Conservation (phyloP, 2,888 invertebrate species). For the Harmothoe impar region DNA sequence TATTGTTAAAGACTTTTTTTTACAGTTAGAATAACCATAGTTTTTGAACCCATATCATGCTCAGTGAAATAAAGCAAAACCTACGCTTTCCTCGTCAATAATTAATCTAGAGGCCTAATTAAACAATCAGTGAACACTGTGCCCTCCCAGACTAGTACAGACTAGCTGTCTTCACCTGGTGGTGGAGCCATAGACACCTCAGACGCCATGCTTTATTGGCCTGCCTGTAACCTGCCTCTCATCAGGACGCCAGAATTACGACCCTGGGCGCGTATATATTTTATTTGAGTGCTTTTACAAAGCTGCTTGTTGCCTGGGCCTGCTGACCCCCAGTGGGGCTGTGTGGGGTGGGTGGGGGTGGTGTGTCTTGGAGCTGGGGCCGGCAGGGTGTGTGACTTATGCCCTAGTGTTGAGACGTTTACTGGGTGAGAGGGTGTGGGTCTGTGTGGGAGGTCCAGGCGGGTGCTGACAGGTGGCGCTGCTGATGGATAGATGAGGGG, state of each 20-base stretch:
- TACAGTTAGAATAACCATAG: too few relatives aligned
- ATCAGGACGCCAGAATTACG: neutral
- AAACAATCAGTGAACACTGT: too few relatives aligned
- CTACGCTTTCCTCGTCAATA: too few relatives aligned
- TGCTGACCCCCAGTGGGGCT: neutral
- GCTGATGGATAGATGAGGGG: conserved; percentile 30
- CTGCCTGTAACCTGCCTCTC: conserved; percentile 1
- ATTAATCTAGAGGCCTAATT: too few relatives aligned
- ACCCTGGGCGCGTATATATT: neutral
- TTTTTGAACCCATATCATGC: too few relatives aligned
- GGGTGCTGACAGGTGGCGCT: neutral
- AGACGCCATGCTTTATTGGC: neutral
- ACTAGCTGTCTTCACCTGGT: too few relatives aligned
- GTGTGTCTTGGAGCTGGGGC: too few relatives aligned
- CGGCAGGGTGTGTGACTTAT: conserved; percentile 3
- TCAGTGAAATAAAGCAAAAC: too few relatives aligned
- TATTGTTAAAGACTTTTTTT: too few relatives aligned
- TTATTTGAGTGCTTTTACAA: conserved; percentile 29
- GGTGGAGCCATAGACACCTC: too few relatives aligned
- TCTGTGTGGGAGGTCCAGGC: neutral
- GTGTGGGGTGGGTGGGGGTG: neutral
- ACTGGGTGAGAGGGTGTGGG: conserved; percentile 16
- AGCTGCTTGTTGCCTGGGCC: neutral
- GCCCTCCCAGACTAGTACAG: too few relatives aligned
- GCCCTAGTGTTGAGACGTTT: conserved; percentile 34